These are phyloP conservation scores for Oscheius sp. DNA, from an alignment of 2,888 invertebrate species.

Conservation along the genomic window DNA sequence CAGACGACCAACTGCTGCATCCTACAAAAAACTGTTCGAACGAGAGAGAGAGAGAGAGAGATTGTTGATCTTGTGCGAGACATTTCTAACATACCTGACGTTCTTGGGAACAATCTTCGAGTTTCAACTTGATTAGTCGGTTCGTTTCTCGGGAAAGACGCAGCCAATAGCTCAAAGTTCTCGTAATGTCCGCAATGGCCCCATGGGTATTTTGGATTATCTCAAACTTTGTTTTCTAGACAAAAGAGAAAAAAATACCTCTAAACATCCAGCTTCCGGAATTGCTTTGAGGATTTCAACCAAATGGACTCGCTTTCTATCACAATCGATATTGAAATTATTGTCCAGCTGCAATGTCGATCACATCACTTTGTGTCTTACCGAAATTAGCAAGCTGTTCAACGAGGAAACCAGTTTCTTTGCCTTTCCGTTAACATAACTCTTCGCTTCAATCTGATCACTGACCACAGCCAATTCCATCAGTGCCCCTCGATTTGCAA, in stretches of 20 bases:
- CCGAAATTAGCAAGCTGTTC: slow-evolving; percentile 36
- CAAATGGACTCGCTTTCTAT: not conserved
- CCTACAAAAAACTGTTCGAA: slow-evolving; percentile 22
- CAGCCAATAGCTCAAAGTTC: slow-evolving; percentile 36
- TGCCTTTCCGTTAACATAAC: slow-evolving; percentile 25
- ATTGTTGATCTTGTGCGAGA: not conserved
- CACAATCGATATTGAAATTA: slow-evolving; percentile 15
- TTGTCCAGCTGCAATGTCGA: slow-evolving; percentile 25
- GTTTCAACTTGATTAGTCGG: slow-evolving; percentile 34
- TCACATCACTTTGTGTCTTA: not conserved
- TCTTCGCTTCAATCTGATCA: slow-evolving; percentile 19
- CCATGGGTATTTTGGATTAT: slow-evolving; percentile 21
- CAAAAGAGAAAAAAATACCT: slow-evolving; percentile 12
- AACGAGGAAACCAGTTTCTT: slow-evolving; percentile 19
- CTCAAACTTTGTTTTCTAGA: not conserved
- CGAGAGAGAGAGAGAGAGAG: too few relatives aligned
- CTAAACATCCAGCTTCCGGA: slow-evolving; percentile 6
- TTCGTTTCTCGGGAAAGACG: slow-evolving; percentile 34
- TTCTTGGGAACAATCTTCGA: slow-evolving; percentile 42
- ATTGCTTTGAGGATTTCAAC: slow-evolving; percentile 22
- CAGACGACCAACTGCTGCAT: slow-evolving; percentile 41
- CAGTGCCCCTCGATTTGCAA: slow-evolving; percentile 7
- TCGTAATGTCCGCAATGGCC: slow-evolving; percentile 25
- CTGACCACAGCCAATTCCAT: slow-evolving; percentile 36
- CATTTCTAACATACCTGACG: slow-evolving; percentile 25